These are phyloP conservation scores for Lasioglossum calceatum DNA, from an alignment of 2,888 invertebrate species.

Conservation along the genomic window DNA sequence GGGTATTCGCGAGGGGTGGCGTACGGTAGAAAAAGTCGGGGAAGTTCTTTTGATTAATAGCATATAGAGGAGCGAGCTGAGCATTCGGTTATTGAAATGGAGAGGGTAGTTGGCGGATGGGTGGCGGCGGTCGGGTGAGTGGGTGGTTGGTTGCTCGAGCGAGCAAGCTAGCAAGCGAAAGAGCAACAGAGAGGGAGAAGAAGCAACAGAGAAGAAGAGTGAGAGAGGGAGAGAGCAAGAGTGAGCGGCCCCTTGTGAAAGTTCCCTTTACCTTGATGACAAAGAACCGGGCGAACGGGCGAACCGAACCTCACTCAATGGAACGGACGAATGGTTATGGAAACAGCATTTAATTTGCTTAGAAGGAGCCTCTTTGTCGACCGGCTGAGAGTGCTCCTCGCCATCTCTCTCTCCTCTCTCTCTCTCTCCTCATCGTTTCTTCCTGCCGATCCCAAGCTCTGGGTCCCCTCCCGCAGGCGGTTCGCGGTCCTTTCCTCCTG, in stretches of 20 bases:
- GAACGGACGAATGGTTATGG: constrained; percentile 85
- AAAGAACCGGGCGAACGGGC: constrained; percentile 80
- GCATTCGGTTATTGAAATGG: constrained; percentile 82
- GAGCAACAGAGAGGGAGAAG: neutral
- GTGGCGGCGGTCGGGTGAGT: constrained; percentile 63
- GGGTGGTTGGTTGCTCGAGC: constrained; percentile 65
- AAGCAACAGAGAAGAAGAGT: neutral
- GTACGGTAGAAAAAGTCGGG: constrained; percentile 52
- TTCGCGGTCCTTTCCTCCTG: constrained; percentile 64
- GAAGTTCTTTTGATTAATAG: constrained; percentile 82
- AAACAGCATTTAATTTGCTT: constrained; percentile 85
- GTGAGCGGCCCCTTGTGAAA: constrained; percentile 79
- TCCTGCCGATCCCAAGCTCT: constrained; percentile 35
- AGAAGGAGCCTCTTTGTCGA: constrained; percentile 84
- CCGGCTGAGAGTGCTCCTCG: constrained; percentile 73
- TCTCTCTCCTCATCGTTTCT: constrained; percentile 60
- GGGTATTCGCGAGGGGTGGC: constrained; percentile 15
- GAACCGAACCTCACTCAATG: constrained; percentile 83
- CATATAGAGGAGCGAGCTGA: constrained; percentile 70
- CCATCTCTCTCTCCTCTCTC: constrained; percentile 52
- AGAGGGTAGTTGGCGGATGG: constrained; percentile 69
- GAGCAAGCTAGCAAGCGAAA: constrained; percentile 45
- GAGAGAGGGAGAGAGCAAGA: neutral
- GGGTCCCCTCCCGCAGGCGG: constrained; percentile 8
- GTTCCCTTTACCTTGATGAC: constrained; percentile 84